phyloP scores from a whole-genome alignment of 2,888 invertebrate genomes.

The Caenorhabditis sp. region DNA sequence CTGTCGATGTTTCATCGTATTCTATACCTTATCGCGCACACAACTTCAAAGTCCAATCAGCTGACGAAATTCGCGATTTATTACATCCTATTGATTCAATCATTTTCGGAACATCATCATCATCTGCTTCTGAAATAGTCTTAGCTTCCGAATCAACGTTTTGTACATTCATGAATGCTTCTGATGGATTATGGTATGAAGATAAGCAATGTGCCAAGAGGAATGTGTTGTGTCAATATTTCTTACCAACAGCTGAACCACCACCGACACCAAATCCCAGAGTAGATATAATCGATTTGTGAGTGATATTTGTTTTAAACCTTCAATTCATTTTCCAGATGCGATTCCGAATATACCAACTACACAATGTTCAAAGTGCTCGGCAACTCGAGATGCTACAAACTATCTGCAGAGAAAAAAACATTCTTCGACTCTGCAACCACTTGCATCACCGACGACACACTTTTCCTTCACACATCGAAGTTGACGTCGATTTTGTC shows the following conservation, averaged over 20 bases:
- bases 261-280: constrained; percentile 3
- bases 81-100: background rate
- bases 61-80: background rate
- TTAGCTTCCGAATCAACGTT: background rate
- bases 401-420: background rate
- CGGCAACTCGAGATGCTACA: background rate
- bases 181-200: constrained; percentile 1
- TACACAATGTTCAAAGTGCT: background rate
- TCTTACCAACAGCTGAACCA: background rate
- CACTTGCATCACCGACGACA: background rate
- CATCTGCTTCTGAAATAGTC: background rate
- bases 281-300: background rate
- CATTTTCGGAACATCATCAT: background rate
- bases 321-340: background rate
- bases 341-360: background rate
- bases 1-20: background rate
- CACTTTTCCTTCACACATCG: background rate
- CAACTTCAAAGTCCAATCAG: background rate
- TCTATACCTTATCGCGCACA: background rate
- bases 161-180: constrained; percentile 3
- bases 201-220: background rate
- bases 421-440: background rate
- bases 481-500: background rate
- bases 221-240: constrained; percentile 1
- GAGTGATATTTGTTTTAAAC: background rate